Percentiles rank a stretch among this genome's conserved stretches.
Conservation (phyloP, 2,888 invertebrate species). For the Prenolepis imparis region DNA sequence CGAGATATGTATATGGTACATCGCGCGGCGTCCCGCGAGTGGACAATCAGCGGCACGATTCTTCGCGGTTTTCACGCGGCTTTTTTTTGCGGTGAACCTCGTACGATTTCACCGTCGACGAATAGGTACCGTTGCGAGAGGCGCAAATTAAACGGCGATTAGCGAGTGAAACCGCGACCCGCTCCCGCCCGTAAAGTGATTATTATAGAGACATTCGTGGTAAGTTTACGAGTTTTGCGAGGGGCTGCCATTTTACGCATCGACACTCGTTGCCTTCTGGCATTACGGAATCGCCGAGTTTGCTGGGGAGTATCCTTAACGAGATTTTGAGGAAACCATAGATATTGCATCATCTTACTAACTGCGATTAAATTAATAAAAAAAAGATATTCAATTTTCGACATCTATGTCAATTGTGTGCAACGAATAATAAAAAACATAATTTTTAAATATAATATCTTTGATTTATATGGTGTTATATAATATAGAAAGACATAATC, state of each 20-base stretch:
- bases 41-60: not conserved
- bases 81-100: constrained; percentile 24
- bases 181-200: constrained; percentile 66
- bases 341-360: not conserved
- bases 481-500: not conserved
- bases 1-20: not conserved
- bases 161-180: constrained; percentile 47
- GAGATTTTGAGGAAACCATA: not conserved
- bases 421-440: not conserved
- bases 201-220: constrained; percentile 78
- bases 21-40: not conserved
- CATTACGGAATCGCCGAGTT: constrained; percentile 57
- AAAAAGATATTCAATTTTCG: not conserved
- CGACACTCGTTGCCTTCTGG: constrained; percentile 54
- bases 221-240: constrained; percentile 74
- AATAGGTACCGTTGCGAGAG: constrained; percentile 42
- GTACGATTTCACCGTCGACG: constrained; percentile 2
- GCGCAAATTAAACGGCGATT: constrained; percentile 69
- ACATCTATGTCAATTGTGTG: not conserved
- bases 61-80: constrained; percentile 16
- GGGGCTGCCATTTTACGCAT: constrained; percentile 59
- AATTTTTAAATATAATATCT: not conserved
- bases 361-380: not conserved
- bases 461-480: not conserved
- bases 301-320: not conserved